These are phyloP conservation scores for Lasioglossum albipes DNA, from an alignment of 1,140 invertebrate genomes.

Conservation along the genomic window DNA sequence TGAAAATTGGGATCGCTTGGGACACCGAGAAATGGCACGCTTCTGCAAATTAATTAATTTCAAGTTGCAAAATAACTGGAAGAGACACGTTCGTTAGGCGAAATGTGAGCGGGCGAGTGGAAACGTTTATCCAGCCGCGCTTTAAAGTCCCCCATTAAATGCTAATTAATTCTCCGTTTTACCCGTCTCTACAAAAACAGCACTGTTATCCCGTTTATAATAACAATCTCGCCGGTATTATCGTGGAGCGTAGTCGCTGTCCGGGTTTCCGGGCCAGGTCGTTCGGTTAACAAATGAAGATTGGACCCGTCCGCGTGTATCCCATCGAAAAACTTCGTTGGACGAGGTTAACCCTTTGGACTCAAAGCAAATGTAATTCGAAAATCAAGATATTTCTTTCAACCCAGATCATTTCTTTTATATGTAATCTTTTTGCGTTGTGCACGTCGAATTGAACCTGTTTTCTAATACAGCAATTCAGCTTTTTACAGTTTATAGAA, in stretches of 20 bases:
- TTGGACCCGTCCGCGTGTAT: background rate
- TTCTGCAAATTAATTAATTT: no score
- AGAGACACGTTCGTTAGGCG: background rate
- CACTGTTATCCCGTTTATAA: constrained; percentile 17
- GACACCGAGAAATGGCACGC: no score
- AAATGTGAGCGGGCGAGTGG: background rate
- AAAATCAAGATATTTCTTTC: no score
- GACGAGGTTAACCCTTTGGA: no score
- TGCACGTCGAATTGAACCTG: no score
- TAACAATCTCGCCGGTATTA: constrained; percentile 11
- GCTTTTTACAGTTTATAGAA: no score
- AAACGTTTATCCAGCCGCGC: background rate
- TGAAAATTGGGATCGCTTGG: no score
- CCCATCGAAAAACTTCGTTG: background rate
- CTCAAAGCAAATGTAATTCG: no score
- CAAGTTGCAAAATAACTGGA: background rate
- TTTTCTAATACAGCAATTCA: no score
- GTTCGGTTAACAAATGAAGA: constrained; percentile 26
- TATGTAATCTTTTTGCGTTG: no score
- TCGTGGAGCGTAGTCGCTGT: background rate
- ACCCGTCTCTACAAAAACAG: background rate
- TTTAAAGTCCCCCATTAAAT: background rate
- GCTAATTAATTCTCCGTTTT: constrained; percentile 25
- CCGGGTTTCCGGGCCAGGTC: background rate
- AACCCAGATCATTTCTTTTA: no score